Evolutionary conservation across 2,888 invertebrate species (phyloP).

Genomic region (Blomia tropicalis): DNA sequence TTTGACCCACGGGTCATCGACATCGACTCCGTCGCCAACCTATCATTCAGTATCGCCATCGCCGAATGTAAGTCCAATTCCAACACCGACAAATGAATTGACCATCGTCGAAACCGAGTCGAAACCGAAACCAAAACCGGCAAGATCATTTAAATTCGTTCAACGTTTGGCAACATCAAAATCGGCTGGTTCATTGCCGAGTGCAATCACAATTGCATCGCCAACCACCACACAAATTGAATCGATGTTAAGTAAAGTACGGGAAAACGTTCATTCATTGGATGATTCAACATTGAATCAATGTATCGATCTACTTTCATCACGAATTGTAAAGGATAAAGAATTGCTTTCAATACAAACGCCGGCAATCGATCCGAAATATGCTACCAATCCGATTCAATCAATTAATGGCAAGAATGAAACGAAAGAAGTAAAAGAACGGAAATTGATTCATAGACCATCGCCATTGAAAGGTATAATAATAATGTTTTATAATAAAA

Average conservation of each 20-base stretch:
- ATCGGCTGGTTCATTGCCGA: neutral
- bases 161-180: neutral
- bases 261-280: neutral
- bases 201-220: neutral
- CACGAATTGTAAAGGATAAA: neutral
- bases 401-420: too few relatives aligned
- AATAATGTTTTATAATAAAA: too few relatives aligned
- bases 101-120: neutral
- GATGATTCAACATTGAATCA: neutral
- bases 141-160: neutral
- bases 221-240: conserved; percentile 6
- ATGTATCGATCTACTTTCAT: conserved; percentile 10
- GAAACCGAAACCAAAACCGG: neutral
- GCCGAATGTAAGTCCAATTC: neutral
- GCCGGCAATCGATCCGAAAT: neutral
- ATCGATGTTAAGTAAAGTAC: conserved; percentile 6
- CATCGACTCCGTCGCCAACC: neutral
- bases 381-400: too few relatives aligned
- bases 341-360: neutral
- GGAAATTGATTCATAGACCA: too few relatives aligned
- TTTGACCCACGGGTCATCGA: neutral
- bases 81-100: neutral
- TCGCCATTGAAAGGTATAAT: too few relatives aligned
- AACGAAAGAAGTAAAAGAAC: too few relatives aligned
- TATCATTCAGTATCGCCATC: neutral